Base-by-base conservation (phyloP, 2,888 invertebrate species). In the Ochropacha duplaris region DNA sequence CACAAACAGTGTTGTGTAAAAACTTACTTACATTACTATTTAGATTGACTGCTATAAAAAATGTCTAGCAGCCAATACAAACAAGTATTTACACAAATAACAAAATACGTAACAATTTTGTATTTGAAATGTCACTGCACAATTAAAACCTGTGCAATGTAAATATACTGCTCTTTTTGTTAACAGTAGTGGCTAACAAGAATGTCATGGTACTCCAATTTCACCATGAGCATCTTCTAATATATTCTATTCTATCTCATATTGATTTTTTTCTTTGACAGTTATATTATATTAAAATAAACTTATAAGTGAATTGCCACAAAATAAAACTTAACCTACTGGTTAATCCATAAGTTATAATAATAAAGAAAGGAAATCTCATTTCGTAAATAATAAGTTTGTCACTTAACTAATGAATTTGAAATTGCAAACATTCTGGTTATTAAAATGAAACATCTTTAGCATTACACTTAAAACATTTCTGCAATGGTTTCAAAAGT, bases 11-110 rank as follows among this genome's bases (percentile, higher is more conserved):
- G 71, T 79, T 68, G 80, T 84, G 88, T 90, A 91, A 88, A 90
- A 90, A 87, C 76, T 86, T 85, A 87, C 76, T 86, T 85, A 85
- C 73, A 78, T 68, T 65, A 60, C 62, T 81, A 83, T 82, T 24
- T 79, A 81, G 76, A n/a, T 82, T 78, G 76, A 75, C 79, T 76
- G 76, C 77, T 78, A 68, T 71, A 74, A 78, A 81, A 80, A 76
- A 71, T 72, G 66, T 62, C 66, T 56, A 65, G 62, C 73, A 76
- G 74, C 79, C 62, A 72, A 64, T 64, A 66, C 61, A 67, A 69
- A 71, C 57, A 64, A 62, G 57, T 81, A 78, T 76, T 71, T 81
- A 79, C 81, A 84, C 58, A 60, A 64, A 66, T 65, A 72, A 76
- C 68, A 72, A 79, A 74, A 78, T 74, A 77, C 71, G 68, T 70